Conservation (phyloP, 2,888 invertebrate species). For the Hipparchia semele region DNA sequence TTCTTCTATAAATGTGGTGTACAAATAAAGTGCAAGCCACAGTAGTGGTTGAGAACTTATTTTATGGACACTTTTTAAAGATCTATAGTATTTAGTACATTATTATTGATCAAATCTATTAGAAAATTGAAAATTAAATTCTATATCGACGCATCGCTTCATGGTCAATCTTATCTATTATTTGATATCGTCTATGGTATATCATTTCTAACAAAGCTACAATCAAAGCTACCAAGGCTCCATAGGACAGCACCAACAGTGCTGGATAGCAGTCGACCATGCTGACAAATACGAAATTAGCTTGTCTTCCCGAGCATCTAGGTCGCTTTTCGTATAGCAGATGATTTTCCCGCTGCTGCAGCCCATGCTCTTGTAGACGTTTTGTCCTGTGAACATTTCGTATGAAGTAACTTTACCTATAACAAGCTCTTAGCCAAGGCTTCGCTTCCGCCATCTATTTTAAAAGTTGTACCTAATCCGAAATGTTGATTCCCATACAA, state of each 20-base stretch:
- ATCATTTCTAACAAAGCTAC: slow-evolving; percentile 58
- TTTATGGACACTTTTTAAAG: no score
- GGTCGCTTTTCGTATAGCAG: slow-evolving; percentile 86
- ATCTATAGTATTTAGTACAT: not conserved
- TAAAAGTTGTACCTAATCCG: no score
- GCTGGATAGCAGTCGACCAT: slow-evolving; percentile 84
- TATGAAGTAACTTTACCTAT: no score
- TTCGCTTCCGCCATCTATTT: no score
- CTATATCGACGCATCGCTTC: not conserved
- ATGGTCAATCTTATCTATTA: slow-evolving; percentile 36
- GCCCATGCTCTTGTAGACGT: slow-evolving; percentile 76
- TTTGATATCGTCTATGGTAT: slow-evolving; percentile 45
- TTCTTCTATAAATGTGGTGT: no score
- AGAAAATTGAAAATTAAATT: not conserved
- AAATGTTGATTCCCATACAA: no score
- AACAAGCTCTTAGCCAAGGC: no score
- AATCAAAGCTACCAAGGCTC: slow-evolving; percentile 53
- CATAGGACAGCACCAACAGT: slow-evolving; percentile 65
- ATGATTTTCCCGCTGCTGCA: slow-evolving; percentile 83
- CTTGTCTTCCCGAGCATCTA: slow-evolving; percentile 82
- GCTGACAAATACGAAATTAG: slow-evolving; percentile 86
- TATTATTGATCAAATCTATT: not conserved
- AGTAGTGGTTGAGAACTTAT: no score
- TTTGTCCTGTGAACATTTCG: slow-evolving; percentile 57
- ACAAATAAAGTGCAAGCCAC: no score